Evolutionary conservation across 2,113 vertebrate genomes (phyloP), one percentile per base, ranked within the genome.

Genomic region (Trochalopteron elliotii): DNA sequence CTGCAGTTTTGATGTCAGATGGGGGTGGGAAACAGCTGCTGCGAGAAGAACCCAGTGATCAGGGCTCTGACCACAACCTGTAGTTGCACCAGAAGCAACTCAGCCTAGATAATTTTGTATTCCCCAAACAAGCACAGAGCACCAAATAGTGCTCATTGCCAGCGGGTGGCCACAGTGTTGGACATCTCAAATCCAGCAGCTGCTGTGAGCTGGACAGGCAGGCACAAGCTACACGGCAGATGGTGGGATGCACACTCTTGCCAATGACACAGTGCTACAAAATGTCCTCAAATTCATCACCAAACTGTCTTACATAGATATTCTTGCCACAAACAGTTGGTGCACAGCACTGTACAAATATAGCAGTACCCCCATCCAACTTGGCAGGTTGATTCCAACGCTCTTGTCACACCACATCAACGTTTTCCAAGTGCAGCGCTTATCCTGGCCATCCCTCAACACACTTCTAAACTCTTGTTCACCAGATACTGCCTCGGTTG

Each of bases 321-420:
- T 37, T 53, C 92, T 83, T 76, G 50, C 92, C 90, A 87, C 87
- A 83, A 93, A 86, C 90, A 93, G 88, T 57, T 91, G 89, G 76
- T 90, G 47, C 1, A 1, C 35, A 85, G 63, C 39, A 76, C 49
- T 1, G 3, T 12, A 56, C 53, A 92, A 87, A 91, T 65, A 69
- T 10, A 94, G 63, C 71, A 63, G 37, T 49, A 49, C 12, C 17
- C 37, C 44, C 47, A 57, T 42, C 47, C 65, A 83, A 65, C 79
- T 40, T 75, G 44, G 61, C 37, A 83, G 35, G 47, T 60, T 87
- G 49, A 28, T n/a, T 45, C 69, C 37, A 68, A 39, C 0, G 0
- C 12, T 45, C 56, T 56, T 1, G 0, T 71, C 50, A 59, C 13
- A 79, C 9, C 0, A 0, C 40, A 78, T 20, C 11, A 24, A 55